Conservation (phyloP, 2,888 invertebrate genomes). For the Steromphala cineraria region DNA sequence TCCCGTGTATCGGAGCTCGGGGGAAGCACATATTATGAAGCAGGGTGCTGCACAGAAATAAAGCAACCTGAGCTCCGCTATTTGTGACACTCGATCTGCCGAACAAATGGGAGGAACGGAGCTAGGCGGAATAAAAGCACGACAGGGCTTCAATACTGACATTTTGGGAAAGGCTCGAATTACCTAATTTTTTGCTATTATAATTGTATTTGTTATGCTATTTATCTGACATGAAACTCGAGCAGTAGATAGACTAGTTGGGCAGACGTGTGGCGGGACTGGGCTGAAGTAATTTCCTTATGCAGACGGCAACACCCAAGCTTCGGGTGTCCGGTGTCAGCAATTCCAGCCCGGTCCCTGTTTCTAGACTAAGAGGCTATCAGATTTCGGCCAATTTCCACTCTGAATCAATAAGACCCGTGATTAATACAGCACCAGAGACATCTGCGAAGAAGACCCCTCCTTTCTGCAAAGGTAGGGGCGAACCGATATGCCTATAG, state of each 20-base stretch:
- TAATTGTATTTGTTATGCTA: slow-evolving; percentile 32
- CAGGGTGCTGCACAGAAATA: slow-evolving; percentile 18
- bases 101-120: slow-evolving; percentile 25
- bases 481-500: slow-evolving; percentile 21
- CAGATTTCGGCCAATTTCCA: slow-evolving; percentile 26
- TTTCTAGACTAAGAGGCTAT: slow-evolving; percentile 14
- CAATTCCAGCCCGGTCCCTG: slow-evolving; percentile 20
- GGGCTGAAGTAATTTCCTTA: slow-evolving; percentile 30
- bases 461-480: slow-evolving; percentile 16
- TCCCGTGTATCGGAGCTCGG: slow-evolving; percentile 1
- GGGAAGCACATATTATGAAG: slow-evolving; percentile 27
- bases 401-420: slow-evolving; percentile 25
- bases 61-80: slow-evolving; percentile 21
- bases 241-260: slow-evolving; percentile 21
- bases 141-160: slow-evolving; percentile 25
- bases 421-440: slow-evolving; percentile 23
- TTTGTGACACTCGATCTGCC: slow-evolving; percentile 21
- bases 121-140: slow-evolving; percentile 19
- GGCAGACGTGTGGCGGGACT: slow-evolving; percentile 17
- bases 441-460: slow-evolving; percentile 20
- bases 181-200: slow-evolving; percentile 28
- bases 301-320: slow-evolving; percentile 28
- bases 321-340: slow-evolving; percentile 6
- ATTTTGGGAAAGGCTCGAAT: slow-evolving; percentile 20
- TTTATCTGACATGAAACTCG: slow-evolving; percentile 24